Base-by-base conservation (phyloP, 1,140 invertebrate genomes). In the Halictus rubicundus region DNA sequence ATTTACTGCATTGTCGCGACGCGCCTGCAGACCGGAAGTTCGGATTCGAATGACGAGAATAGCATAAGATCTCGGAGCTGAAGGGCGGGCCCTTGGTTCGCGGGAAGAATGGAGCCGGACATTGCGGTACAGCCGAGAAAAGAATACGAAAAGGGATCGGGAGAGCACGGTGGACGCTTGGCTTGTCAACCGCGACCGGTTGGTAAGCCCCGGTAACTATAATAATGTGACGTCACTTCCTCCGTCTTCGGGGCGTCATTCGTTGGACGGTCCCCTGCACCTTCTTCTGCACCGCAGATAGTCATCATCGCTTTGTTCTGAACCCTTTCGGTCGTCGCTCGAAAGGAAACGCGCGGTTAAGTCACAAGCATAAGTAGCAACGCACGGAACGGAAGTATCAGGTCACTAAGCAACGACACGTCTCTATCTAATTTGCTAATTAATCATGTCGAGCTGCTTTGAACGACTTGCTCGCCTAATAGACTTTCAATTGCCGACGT, bases 221-320 rank as follows among this genome's bases (percentile, higher is more conserved):
- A 83, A 88, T 89, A 90, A 85, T 88, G 74, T 90, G 90, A 91
- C 89, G 89, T 91, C 90, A 90, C 80, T 91, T 91, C 90, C 90
- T 90, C 79, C 82, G 85, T 87, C 87, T 87, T 84, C 78, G 75
- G 64, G 39, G 70, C 73, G 70, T 78, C 74, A 69, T 84, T 25
- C 79, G 63, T 69, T 66, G 59, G 46, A 66, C 70, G 57, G 12
- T 42, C 57, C 52, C 52, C 21, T 12, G 37, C 25, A 9, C 49
- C 25, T 76, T 37, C 65, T 68, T 25, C 57, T 46, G 16, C 10
- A 3, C 14, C 57, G 54, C 9, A 73, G 77, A 79, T 73, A 79
- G 21, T 42, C 21, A 79, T 73, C 69, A 25, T 66, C 77, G 61
- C 70, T 60, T 78, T 71, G 68, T 71, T 78, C 75, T 54, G 70